Evolutionary conservation across 2,113 vertebrate genomes (phyloP).

Genomic region (Heterochromis multidens): DNA sequence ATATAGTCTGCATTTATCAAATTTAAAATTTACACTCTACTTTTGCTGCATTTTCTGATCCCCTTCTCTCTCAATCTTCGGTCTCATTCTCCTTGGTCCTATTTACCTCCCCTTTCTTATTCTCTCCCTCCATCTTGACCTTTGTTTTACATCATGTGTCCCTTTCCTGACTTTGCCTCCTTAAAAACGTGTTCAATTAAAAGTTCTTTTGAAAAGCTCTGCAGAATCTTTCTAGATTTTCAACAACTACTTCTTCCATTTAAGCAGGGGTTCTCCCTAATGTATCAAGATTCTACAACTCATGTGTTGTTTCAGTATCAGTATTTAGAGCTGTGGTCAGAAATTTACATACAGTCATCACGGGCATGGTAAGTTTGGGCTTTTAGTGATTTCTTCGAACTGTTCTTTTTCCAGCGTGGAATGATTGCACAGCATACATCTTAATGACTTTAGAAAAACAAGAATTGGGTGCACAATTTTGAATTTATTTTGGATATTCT

Average conservation of each 20-base stretch:
- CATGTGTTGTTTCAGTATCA: neutral
- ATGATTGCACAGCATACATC: neutral
- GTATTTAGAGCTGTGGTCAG: neutral
- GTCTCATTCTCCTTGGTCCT: neutral
- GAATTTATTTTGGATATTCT: neutral
- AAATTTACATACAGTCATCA: neutral
- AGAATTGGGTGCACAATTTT: neutral
- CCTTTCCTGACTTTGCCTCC: neutral
- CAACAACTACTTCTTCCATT: neutral
- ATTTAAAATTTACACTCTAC: neutral
- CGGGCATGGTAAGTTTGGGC: neutral
- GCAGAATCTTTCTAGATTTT: neutral
- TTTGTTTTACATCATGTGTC: neutral
- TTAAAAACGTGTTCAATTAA: neutral
- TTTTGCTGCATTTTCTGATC: neutral
- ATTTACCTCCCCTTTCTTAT: neutral
- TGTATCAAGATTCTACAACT: neutral
- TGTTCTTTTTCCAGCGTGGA: neutral
- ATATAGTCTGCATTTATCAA: neutral
- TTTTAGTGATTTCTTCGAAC: neutral
- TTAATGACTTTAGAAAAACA: neutral
- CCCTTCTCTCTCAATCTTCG: neutral
- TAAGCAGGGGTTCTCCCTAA: rapidly evolving
- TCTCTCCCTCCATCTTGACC: neutral
- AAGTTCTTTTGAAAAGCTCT: neutral